Evolutionary conservation across 2,888 invertebrate species (phyloP).

Genomic region (Anthoptus insignis): DNA sequence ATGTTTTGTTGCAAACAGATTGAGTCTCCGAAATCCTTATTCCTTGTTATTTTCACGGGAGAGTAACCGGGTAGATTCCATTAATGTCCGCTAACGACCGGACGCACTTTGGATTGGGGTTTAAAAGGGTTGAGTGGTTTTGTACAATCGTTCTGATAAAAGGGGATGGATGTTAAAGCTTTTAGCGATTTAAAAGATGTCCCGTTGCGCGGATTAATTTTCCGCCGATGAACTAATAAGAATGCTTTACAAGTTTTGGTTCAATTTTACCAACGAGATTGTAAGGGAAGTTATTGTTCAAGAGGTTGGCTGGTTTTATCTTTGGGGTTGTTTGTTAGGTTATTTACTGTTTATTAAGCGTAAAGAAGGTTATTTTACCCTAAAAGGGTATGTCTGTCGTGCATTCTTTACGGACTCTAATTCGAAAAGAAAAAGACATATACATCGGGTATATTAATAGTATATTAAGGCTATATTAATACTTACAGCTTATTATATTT

Average conservation of each 20-base stretch:
- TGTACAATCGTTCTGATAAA: constrained; percentile 84
- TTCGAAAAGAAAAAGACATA: too few species aligned
- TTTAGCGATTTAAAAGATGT: constrained; percentile 83
- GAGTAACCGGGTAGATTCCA: constrained; percentile 81
- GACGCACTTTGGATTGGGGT: constrained; percentile 84
- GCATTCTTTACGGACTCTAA: too few species aligned
- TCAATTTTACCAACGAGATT: constrained; percentile 23
- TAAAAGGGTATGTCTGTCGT: too few species aligned
- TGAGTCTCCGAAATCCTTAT: constrained; percentile 65
- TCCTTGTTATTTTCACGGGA: constrained; percentile 83
- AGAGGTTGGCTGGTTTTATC: background rate
- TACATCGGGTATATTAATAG: too few species aligned
- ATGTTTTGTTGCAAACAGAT: constrained; percentile 62
- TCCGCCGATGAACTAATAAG: constrained; percentile 64
- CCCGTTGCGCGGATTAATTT: constrained; percentile 67
- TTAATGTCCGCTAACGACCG: constrained; percentile 86
- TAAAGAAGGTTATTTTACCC: too few species aligned
- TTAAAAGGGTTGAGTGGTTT: constrained; percentile 87
- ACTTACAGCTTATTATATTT: too few species aligned
- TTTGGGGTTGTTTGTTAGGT: too few species aligned
- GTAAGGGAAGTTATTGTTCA: background rate
- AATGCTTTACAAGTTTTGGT: constrained; percentile 48
- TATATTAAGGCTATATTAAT: too few species aligned
- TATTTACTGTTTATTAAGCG: too few species aligned
- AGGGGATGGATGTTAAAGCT: constrained; percentile 81